Conservation (phyloP, 2,797 vertebrate genomes). For the Rhincodon typus region DNA sequence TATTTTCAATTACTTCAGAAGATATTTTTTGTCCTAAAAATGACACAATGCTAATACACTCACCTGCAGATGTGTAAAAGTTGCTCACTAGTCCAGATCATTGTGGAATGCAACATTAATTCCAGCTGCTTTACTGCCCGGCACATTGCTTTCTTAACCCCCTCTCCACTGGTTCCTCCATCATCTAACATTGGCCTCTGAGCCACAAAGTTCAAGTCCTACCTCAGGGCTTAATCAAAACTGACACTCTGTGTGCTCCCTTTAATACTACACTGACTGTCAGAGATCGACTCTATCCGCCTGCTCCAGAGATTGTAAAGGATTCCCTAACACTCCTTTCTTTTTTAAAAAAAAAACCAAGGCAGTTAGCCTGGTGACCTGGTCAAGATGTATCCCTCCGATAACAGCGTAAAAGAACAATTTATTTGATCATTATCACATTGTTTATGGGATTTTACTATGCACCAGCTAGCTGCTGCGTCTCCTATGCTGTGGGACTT, state of each 20-base stretch:
- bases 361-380: not conserved
- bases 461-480: not conserved
- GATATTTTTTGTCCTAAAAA: not conserved
- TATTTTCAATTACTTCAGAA: not conserved
- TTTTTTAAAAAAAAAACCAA: no score
- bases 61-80: not conserved
- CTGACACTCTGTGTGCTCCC: not conserved
- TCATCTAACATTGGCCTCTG: not conserved
- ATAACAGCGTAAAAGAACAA: not conserved
- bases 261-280: not conserved
- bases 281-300: not conserved
- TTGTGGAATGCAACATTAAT: not conserved
- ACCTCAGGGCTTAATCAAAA: not conserved
- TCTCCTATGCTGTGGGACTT: not conserved
- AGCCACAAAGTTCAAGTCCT: not conserved
- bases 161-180: not conserved
- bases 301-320: not conserved
- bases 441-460: not conserved
- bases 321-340: no score
- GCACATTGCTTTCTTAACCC: not conserved
- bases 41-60: not conserved
- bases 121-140: not conserved
- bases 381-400: no score
- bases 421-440: not conserved
- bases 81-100: not conserved